Base-by-base conservation (phyloP, 1,140 invertebrate genomes). In the Zaprionus camerounensis region DNA sequence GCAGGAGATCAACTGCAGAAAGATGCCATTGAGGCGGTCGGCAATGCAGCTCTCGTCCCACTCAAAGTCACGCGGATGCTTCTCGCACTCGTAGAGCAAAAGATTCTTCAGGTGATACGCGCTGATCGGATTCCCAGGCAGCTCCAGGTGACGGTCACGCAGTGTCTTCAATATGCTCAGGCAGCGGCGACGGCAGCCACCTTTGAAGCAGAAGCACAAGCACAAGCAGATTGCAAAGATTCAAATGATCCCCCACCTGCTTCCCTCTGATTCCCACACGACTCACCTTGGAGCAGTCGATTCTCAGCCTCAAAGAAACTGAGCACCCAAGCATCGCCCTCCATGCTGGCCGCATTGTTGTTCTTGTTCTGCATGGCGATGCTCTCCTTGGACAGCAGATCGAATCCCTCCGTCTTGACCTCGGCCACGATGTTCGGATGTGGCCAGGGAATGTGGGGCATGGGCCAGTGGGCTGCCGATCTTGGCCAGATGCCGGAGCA, bases 401-500 rank as follows among this genome's bases (percentile, higher is more conserved):
- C 97, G 92, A 99, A 99, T 1, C 98, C 98, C 93, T 99, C 98
- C 1, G 96, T 97, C 92, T 98, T 98, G 1, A 98, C 97, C 91
- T 99, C 97, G 9, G 96, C 96, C 3, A 98, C 97, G 11, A 98
- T 94, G 81, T 96, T 97, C 0, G 97, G 97, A 93, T 97, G 96
- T 1, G 97, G 97, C 98, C 98, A 98, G 4, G 97, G 95, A 63
- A 97, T 96, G 68, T 97, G 96, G 0, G 97, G 95, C 17, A 97
- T 94, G 1, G 98, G 98, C 98, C 98, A 99, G 78, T 98, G 97
- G 0, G 97, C 96, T 0, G 98, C 98, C 0, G 97, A 98, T 26
- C 98, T 93, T 0, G 98, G 98, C 98, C 98, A 99, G 44, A 99
- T 96, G 26, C 97, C 97, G 5, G 96, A 96, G 90, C 98, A 99